phyloP scores from a whole-genome alignment of 1,140 invertebrate species.

The Drosophila ananassae region DNA sequence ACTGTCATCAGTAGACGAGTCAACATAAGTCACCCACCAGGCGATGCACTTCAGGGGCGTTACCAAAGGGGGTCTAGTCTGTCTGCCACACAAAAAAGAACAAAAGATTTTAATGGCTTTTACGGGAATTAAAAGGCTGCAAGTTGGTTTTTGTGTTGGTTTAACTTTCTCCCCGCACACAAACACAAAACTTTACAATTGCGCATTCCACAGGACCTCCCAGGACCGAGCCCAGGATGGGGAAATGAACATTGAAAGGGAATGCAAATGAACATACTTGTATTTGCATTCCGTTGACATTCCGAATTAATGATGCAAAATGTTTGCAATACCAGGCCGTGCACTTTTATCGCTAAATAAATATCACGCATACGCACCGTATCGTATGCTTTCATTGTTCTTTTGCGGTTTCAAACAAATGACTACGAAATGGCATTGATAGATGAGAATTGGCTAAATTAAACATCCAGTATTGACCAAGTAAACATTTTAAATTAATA shows the following conservation, averaged over 20 bases:
- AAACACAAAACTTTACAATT: slow-evolving; percentile 16
- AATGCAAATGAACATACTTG: slow-evolving; percentile 12
- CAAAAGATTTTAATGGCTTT: slow-evolving; percentile 67
- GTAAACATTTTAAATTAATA: background rate
- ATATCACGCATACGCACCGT: slow-evolving; percentile 36
- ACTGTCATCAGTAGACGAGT: slow-evolving; percentile 56
- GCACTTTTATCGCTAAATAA: slow-evolving; percentile 37
- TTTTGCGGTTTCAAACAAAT: background rate
- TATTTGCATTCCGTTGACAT: slow-evolving; percentile 40
- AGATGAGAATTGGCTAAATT: background rate
- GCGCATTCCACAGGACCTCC: background rate
- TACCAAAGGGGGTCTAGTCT: background rate
- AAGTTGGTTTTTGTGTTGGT: slow-evolving; percentile 15
- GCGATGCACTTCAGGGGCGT: slow-evolving; percentile 21
- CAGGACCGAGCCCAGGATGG: background rate
- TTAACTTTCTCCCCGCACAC: slow-evolving; percentile 7
- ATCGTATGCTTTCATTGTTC: background rate
- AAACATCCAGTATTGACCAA: background rate
- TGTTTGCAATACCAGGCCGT: slow-evolving; percentile 9
- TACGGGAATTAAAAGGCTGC: slow-evolving; percentile 58
- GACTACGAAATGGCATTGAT: background rate
- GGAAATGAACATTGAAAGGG: slow-evolving; percentile 21
- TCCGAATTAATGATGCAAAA: slow-evolving; percentile 38
- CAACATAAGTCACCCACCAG: slow-evolving; percentile 20
- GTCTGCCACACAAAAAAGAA: slow-evolving; percentile 17